Percentiles rank a stretch among this genome's conserved stretches.
Evolutionary conservation across 2,888 invertebrate species (phyloP).

Genomic region (Drosophila pegasa): DNA sequence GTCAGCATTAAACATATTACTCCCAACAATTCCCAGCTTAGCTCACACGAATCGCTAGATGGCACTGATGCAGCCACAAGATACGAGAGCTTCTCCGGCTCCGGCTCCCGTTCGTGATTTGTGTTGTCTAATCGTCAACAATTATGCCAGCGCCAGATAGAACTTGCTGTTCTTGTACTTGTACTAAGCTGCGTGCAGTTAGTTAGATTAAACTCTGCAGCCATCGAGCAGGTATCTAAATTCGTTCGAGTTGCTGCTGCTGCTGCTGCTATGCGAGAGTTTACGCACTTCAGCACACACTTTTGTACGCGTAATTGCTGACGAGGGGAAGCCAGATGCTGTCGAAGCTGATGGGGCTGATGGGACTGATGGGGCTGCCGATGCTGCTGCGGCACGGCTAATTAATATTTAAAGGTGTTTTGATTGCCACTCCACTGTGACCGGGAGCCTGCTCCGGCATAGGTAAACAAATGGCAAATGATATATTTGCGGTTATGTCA

Average conservation of each 20-base stretch:
- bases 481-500: slow-evolving; percentile 63
- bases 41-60: slow-evolving; percentile 36
- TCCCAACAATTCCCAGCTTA: slow-evolving; percentile 70
- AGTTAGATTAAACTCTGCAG: slow-evolving; percentile 40
- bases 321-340: slow-evolving; percentile 14
- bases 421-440: slow-evolving; percentile 44
- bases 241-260: slow-evolving; percentile 8
- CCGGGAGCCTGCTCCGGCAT: slow-evolving; percentile 1
- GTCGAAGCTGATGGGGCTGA: neutral
- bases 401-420: slow-evolving; percentile 78
- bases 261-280: slow-evolving; percentile 35
- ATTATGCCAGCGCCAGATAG: slow-evolving; percentile 55
- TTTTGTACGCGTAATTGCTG: slow-evolving; percentile 53
- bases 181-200: slow-evolving; percentile 61
- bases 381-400: slow-evolving; percentile 53
- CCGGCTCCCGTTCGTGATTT: slow-evolving; percentile 69
- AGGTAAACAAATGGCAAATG: slow-evolving; percentile 28
- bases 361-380: too few relatives aligned
- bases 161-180: slow-evolving; percentile 32
- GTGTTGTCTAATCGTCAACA: slow-evolving; percentile 74
- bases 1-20: slow-evolving; percentile 75
- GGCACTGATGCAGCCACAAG: slow-evolving; percentile 34
- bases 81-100: slow-evolving; percentile 10
- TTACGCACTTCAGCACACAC: slow-evolving; percentile 73
- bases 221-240: slow-evolving; percentile 32